Percentiles rank a stretch among this genome's conserved stretches.
Evolutionary conservation across 1,140 invertebrate species (phyloP).

Genomic region (Solenopsis invicta): DNA sequence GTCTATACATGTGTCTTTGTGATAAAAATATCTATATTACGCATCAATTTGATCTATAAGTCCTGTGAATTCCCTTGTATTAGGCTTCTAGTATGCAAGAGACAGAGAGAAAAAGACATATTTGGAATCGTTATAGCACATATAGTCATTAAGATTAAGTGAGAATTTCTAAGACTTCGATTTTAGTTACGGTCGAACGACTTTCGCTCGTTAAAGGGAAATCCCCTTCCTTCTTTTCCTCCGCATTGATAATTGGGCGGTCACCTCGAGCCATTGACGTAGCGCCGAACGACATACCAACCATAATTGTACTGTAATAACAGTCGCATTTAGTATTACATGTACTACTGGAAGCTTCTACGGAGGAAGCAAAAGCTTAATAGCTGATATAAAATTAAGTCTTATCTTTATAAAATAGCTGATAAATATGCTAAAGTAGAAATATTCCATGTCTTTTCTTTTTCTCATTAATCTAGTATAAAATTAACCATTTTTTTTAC

Average conservation of each 20-base stretch:
- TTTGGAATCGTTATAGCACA: not conserved
- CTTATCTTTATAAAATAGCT: not conserved
- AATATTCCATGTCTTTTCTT: not conserved
- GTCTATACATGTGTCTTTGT: not conserved
- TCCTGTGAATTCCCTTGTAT: not conserved
- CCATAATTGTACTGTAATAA: constrained; percentile 15
- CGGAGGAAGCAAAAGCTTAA: not conserved
- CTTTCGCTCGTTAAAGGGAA: constrained; percentile 24
- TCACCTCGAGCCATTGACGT: constrained; percentile 9
- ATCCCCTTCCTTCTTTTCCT: constrained; percentile 29
- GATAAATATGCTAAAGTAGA: not conserved
- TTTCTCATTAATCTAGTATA: not conserved
- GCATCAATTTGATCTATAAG: not conserved
- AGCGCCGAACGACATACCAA: constrained; percentile 1
- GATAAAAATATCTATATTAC: not conserved
- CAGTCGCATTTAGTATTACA: constrained; percentile 6
- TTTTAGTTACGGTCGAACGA: not conserved
- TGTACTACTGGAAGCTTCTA: not conserved
- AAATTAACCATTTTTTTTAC: not conserved
- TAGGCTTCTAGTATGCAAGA: not conserved
- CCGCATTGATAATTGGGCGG: not conserved
- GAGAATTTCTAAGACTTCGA: not conserved
- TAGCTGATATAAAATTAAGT: not conserved
- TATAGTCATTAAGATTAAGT: not conserved
- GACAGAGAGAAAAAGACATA: not conserved